phyloP scores from a whole-genome alignment of 2,888 invertebrate species.

The Tryphoninae sp. region DNA sequence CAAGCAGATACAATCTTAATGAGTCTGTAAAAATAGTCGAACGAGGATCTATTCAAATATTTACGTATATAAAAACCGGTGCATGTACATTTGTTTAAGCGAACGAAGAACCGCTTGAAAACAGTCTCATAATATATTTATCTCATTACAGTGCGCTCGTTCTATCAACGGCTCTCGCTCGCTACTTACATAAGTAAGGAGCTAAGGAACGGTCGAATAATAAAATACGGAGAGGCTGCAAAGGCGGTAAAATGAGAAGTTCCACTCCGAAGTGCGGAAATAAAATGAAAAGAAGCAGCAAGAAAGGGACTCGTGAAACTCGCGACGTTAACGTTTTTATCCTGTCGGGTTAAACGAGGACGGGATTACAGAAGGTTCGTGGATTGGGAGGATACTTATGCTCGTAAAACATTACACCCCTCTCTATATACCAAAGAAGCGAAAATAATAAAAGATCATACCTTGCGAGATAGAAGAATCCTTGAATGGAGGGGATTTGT shows the following conservation, averaged over 20 bases:
- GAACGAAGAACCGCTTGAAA: too few relatives aligned
- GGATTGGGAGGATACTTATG: constrained; percentile 4
- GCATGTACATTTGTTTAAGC: too few relatives aligned
- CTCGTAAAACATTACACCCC: background rate
- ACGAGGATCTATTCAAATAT: too few relatives aligned
- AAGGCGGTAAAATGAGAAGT: background rate
- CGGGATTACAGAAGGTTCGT: constrained; percentile 6
- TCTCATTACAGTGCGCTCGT: background rate
- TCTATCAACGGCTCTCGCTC: constrained; percentile 1
- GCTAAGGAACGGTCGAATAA: background rate
- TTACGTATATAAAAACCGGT: too few relatives aligned
- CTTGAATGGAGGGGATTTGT: constrained; percentile 8
- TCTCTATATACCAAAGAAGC: background rate
- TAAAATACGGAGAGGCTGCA: background rate
- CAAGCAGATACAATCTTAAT: too few relatives aligned
- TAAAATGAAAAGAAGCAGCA: background rate
- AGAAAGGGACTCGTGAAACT: constrained; percentile 1
- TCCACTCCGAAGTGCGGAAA: background rate
- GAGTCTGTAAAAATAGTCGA: too few relatives aligned
- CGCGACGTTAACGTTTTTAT: constrained; percentile 10
- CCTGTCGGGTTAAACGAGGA: constrained; percentile 16
- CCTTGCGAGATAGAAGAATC: constrained; percentile 2
- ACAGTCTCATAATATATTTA: too few relatives aligned
- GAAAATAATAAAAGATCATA: constrained; percentile 26
- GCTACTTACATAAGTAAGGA: background rate